A percentile compares a stretch with the other conserved stretches of the same genome.
phyloP scores from a whole-genome alignment of 2,888 invertebrate genomes.

The Petrolisthes manimaculis region DNA sequence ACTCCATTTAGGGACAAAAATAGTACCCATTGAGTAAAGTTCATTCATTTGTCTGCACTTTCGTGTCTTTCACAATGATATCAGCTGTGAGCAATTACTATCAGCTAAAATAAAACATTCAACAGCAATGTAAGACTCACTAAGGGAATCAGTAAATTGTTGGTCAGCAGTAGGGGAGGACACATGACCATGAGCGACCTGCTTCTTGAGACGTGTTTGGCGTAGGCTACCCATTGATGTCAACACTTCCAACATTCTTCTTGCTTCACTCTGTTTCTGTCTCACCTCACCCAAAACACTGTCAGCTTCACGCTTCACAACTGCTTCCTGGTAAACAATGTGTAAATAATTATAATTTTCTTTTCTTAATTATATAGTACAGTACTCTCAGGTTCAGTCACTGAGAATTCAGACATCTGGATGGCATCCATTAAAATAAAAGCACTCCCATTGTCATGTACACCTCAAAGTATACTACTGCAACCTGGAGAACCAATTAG shows the following conservation, averaged over 20 bases:
- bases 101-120: neutral
- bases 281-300: conserved; percentile 49
- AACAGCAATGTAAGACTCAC: conserved; percentile 19
- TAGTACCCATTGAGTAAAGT: no score
- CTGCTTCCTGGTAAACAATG: conserved; percentile 12
- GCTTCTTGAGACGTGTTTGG: conserved; percentile 32
- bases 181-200: conserved; percentile 32
- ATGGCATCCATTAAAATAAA: neutral
- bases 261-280: conserved; percentile 47
- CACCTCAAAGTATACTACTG: neutral
- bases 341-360: neutral
- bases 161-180: conserved; percentile 25
- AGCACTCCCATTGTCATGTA: neutral
- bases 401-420: neutral
- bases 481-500: no score
- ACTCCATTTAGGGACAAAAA: no score
- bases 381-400: neutral
- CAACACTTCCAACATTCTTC: conserved; percentile 43
- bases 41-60: no score
- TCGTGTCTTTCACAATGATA: no score
- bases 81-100: neutral
- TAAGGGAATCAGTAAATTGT: conserved; percentile 24
- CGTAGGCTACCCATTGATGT: conserved; percentile 25
- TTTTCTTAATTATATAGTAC: neutral
- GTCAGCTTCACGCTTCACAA: conserved; percentile 41